Percentiles rank a stretch among this genome's conserved stretches.
phyloP scores from a whole-genome alignment of 2,888 invertebrate species.

The Cheiracanthium punctorium region DNA sequence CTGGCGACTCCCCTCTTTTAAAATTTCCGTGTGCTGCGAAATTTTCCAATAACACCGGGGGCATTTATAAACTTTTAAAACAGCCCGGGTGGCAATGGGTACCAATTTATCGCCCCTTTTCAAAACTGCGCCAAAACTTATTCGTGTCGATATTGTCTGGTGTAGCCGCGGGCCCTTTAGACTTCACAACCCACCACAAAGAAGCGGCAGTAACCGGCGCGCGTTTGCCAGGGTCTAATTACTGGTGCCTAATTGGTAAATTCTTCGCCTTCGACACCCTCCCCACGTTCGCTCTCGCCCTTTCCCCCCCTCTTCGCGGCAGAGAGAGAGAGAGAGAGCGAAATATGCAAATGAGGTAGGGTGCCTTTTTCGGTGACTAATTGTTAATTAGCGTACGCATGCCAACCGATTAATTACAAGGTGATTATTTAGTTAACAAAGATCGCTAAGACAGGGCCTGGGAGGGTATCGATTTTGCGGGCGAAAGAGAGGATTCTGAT shows the following conservation, averaged over 20 bases:
- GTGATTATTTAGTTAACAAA: slow-evolving; percentile 71
- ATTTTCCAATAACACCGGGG: slow-evolving; percentile 61
- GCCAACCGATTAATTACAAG: slow-evolving; percentile 70
- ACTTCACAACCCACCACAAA: slow-evolving; percentile 15
- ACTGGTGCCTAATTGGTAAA: slow-evolving; percentile 67
- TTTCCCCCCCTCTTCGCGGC: background rate
- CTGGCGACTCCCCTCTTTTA: background rate
- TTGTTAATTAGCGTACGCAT: slow-evolving; percentile 70
- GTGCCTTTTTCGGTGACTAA: slow-evolving; percentile 67
- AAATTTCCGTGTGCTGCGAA: background rate
- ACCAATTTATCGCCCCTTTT: slow-evolving; percentile 62
- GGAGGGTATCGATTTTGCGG: slow-evolving; percentile 55
- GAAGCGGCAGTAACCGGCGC: slow-evolving; percentile 28
- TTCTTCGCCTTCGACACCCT: slow-evolving; percentile 9
- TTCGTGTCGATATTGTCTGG: slow-evolving; percentile 64
- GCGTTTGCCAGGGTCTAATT: slow-evolving; percentile 46
- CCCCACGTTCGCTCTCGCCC: slow-evolving; percentile 3
- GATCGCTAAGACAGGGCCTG: slow-evolving; percentile 45
- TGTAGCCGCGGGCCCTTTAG: background rate
- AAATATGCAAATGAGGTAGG: slow-evolving; percentile 63
- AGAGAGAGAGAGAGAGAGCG: slow-evolving; percentile 4
- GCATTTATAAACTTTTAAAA: slow-evolving; percentile 70
- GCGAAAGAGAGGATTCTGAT: slow-evolving; percentile 30
- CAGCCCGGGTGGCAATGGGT: slow-evolving; percentile 45
- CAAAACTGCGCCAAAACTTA: slow-evolving; percentile 69